Percentiles rank a stretch among this genome's conserved stretches.
Conservation (phyloP, 37 sponge, comb jelly and placozoan genomes). For the Spongia lamella region DNA sequence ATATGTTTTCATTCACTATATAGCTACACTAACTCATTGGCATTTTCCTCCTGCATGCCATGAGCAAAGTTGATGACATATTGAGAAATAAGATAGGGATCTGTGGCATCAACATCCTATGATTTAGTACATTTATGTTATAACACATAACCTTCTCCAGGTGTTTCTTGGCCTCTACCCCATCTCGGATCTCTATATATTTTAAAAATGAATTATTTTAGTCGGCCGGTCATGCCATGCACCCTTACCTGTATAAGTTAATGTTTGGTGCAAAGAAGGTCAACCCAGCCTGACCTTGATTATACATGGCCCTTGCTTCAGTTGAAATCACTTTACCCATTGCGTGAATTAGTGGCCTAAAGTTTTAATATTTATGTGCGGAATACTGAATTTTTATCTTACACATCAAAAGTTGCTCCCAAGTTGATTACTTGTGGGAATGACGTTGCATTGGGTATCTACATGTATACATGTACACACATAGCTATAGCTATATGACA, state of each 20-base stretch:
- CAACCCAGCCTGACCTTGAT: constrained; percentile 69
- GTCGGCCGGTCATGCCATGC: neutral
- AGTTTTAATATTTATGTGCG: neutral
- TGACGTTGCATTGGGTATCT: constrained; percentile 49
- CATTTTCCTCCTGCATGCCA: constrained; percentile 75
- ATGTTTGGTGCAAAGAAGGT: constrained; percentile 84
- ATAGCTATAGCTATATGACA: neutral
- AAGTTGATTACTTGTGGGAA: constrained; percentile 58
- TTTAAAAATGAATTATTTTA: neutral
- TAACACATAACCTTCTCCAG: constrained; percentile 93
- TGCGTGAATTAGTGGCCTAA: constrained; percentile 44
- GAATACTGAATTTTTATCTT: neutral
- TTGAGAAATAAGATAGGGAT: constrained; percentile 74
- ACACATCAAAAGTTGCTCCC: constrained; percentile 51
- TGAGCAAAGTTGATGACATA: constrained; percentile 63
- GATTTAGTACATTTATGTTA: neutral
- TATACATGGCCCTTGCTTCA: constrained; percentile 73
- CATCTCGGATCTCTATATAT: constrained; percentile 74
- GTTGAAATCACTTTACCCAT: constrained; percentile 67
- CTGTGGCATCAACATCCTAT: constrained; percentile 13
- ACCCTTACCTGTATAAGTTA: constrained; percentile 59
- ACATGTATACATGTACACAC: neutral
- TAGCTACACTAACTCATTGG: constrained; percentile 33
- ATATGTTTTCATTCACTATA: neutral
- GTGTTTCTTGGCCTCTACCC: constrained; percentile 86